Conservation (phyloP, 1,140 invertebrate genomes). For the Zaprionus gabonicus region DNA sequence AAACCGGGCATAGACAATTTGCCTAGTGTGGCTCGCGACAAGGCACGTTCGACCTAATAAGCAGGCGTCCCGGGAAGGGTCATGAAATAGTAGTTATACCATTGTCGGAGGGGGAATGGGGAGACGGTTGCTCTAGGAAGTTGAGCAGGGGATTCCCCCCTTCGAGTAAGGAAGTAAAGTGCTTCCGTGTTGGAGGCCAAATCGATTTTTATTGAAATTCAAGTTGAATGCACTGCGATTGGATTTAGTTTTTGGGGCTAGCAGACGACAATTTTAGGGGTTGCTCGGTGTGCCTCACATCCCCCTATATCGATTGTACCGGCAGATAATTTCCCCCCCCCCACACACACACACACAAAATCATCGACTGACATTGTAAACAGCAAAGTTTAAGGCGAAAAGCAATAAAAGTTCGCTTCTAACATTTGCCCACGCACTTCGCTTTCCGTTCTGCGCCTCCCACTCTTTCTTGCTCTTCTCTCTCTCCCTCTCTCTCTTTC, state of each 20-base stretch:
- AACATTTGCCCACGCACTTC: slow-evolving; percentile 41
- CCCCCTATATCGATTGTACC: slow-evolving; percentile 8
- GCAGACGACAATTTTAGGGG: slow-evolving; percentile 26
- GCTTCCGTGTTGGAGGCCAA: slow-evolving; percentile 61
- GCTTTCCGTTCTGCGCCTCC: neutral
- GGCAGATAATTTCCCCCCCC: slow-evolving; percentile 2
- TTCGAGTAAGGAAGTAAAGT: slow-evolving; percentile 33
- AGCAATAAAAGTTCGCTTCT: slow-evolving; percentile 32
- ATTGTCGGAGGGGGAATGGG: neutral
- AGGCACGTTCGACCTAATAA: slow-evolving; percentile 80
- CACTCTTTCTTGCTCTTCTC: neutral
- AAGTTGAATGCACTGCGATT: slow-evolving; percentile 72
- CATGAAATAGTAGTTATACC: neutral
- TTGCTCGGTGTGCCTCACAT: slow-evolving; percentile 11
- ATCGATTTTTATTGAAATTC: slow-evolving; percentile 77
- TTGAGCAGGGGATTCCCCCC: slow-evolving; percentile 4
- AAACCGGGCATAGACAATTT: slow-evolving; percentile 60
- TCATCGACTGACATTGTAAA: neutral
- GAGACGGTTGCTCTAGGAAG: neutral
- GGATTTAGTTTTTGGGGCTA: slow-evolving; percentile 30
- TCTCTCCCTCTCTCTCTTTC: neutral
- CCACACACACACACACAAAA: neutral
- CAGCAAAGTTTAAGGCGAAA: slow-evolving; percentile 3
- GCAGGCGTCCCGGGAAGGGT: slow-evolving; percentile 24
- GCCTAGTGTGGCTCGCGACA: slow-evolving; percentile 55